Conservation (phyloP, 2,888 invertebrate species). For the Troides aeacus region DNA sequence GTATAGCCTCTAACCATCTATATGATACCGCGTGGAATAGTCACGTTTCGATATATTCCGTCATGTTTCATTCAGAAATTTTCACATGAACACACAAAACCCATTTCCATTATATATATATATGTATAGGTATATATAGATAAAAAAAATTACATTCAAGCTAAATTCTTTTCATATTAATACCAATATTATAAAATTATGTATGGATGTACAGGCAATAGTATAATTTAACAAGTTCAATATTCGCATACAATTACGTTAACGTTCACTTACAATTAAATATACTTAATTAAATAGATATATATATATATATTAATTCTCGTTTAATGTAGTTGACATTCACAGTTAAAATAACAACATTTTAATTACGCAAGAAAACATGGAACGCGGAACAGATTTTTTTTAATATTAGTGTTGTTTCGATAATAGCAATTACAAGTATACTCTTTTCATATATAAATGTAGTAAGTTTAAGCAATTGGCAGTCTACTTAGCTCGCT, state of each 20-base stretch:
- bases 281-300: not conserved
- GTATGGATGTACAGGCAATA: not conserved
- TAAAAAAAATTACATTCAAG: not conserved
- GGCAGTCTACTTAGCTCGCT: not conserved
- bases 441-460: not conserved
- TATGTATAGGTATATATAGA: too few relatives aligned
- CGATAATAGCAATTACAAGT: not conserved
- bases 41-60: too few relatives aligned
- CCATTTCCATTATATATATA: too few relatives aligned
- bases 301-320: not conserved
- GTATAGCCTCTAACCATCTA: too few relatives aligned
- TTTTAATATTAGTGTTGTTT: not conserved
- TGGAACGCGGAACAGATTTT: not conserved
- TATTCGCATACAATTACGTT: not conserved
- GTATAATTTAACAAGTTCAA: not conserved
- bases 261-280: not conserved
- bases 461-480: not conserved
- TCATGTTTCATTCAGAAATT: not conserved
- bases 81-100: too few relatives aligned
- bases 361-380: constrained; percentile 6
- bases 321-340: constrained; percentile 9
- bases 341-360: not conserved
- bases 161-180: not conserved
- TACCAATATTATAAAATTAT: not conserved
- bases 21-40: too few relatives aligned